These are phyloP conservation scores for Cecidostiba fungosa DNA, from an alignment of 2,888 invertebrate species.

Conservation along the genomic window DNA sequence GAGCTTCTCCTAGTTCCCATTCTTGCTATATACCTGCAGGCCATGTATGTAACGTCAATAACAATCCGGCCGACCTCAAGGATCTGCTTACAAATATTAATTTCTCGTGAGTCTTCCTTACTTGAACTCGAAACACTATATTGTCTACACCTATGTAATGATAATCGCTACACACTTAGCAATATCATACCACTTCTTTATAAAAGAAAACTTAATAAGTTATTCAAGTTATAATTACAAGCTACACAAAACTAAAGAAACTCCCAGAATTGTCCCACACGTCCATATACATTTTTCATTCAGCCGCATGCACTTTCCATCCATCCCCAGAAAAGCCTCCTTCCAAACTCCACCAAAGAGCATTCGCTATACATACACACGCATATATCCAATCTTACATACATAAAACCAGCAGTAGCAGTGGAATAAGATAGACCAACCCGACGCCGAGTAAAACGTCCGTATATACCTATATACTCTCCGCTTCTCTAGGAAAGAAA, in stretches of 20 bases:
- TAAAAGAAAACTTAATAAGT: neutral
- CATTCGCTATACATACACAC: neutral
- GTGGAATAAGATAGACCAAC: slow-evolving; percentile 24
- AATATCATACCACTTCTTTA: no score
- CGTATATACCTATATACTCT: neutral
- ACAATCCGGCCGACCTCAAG: neutral
- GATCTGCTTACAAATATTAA: neutral
- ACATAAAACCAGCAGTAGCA: slow-evolving; percentile 7
- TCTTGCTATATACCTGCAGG: no score
- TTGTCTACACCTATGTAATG: no score
- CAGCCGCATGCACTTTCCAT: neutral
- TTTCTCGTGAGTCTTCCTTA: neutral
- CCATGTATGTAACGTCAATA: neutral
- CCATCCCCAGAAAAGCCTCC: neutral
- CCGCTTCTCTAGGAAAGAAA: neutral
- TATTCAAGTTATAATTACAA: neutral
- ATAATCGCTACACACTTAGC: no score
- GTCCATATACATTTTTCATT: neutral
- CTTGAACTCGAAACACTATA: neutral
- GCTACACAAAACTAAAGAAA: no score
- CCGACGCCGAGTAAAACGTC: slow-evolving; percentile 14
- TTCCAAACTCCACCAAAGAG: neutral
- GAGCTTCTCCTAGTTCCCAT: no score
- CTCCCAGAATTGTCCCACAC: no score
- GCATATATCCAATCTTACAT: neutral